Evolutionary conservation across 2,797 vertebrate species (phyloP).

Genomic region (Streptopelia turtur): DNA sequence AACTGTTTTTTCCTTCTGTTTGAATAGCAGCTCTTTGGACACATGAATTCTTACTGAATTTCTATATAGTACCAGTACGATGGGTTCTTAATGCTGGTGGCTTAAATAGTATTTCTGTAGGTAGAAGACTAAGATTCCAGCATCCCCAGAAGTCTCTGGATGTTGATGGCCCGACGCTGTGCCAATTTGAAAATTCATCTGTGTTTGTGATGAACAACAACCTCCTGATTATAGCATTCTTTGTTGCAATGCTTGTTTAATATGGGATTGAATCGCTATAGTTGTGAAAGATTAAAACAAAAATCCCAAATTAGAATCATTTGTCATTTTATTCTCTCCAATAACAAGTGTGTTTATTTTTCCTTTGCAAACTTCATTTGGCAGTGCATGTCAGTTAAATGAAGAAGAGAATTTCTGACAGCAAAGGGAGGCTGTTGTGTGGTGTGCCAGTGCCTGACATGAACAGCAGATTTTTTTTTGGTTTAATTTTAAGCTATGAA

Average conservation of each 20-base stretch:
- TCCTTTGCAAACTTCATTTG: not conserved
- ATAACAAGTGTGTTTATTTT: conserved; percentile 7
- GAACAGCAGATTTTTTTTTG: not conserved
- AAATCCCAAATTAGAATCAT: not conserved
- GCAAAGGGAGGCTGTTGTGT: not conserved
- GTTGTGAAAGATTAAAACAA: not conserved
- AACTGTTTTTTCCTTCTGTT: not conserved
- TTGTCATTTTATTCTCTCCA: conserved; percentile 7
- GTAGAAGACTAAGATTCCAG: not conserved
- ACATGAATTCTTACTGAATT: not conserved
- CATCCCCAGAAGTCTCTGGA: not conserved
- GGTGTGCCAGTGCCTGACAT: not conserved
- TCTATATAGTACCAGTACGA: not conserved
- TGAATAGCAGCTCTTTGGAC: not conserved
- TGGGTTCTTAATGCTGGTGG: not conserved
- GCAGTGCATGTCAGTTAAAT: not conserved
- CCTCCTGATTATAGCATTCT: not conserved
- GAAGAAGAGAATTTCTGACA: not conserved
- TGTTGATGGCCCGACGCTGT: not conserved
- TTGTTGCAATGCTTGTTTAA: not conserved
- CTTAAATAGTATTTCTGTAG: not conserved
- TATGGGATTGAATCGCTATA: not conserved
- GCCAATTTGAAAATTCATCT: not conserved
- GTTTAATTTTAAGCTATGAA: not conserved
- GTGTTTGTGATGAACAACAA: not conserved